Percentiles rank a stretch among this genome's conserved stretches.
Conservation (phyloP, 1,140 invertebrate species). For the Atta colombica region DNA sequence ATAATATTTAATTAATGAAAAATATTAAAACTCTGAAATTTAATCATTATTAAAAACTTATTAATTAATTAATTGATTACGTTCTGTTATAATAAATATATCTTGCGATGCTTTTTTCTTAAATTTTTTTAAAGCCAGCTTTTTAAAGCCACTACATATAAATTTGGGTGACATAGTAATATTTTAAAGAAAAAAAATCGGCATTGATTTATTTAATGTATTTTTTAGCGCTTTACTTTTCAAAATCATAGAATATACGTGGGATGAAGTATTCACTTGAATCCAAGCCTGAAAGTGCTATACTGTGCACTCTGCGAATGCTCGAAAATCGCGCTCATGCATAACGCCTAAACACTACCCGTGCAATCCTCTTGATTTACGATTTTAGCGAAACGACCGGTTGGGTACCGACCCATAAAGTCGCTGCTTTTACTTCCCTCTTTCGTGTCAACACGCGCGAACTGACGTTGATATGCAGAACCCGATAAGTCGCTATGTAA, state of each 20-base stretch:
- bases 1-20: neutral
- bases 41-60: neutral
- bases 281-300: conserved; percentile 6
- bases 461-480: conserved; percentile 76
- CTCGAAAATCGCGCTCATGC: conserved; percentile 49
- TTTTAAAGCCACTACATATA: neutral
- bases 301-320: neutral
- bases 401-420: conserved; percentile 64
- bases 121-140: neutral
- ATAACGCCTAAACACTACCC: conserved; percentile 36
- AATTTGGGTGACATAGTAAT: neutral
- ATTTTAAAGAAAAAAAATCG: neutral
- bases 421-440: conserved; percentile 78
- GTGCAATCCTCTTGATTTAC: conserved; percentile 74
- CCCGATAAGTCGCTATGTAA: conserved; percentile 77
- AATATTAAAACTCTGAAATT: no score
- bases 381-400: conserved; percentile 73
- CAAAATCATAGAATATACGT: conserved; percentile 1
- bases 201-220: conserved; percentile 6
- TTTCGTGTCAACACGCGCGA: conserved; percentile 80
- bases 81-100: neutral
- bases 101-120: neutral
- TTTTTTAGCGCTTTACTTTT: neutral
- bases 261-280: neutral
- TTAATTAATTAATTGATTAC: neutral